Base-by-base conservation (phyloP, 2,888 invertebrate genomes). In the Cheilosia vulpina region DNA sequence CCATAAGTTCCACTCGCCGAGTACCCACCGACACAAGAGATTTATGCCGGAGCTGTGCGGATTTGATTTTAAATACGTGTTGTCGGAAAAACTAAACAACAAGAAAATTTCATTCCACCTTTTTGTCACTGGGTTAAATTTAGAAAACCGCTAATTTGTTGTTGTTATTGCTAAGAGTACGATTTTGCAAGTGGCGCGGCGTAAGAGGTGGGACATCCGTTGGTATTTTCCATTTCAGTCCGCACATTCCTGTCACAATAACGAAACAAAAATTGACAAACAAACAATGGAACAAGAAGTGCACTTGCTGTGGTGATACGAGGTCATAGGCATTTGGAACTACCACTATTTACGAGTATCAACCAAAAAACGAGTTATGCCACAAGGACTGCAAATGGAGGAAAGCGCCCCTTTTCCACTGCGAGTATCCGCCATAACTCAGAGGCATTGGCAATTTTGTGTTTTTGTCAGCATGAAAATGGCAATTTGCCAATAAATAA, bases 401-500 rank as follows among this genome's bases (percentile, higher is more conserved):
- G 13, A 24, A 52, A 24, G 52, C 47, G 21, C 53, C 57, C 68
- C 68, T 38, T 38, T 13, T 66, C 50, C 69, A 72, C 58, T 66
- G 9, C 31, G 31, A 9, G 31, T 31, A 41, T 57, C 62, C 68
- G 27, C 31, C 83, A 73, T 73, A 79, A 69, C 73, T 80, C 75
- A 57, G 24, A 78, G 75, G 60, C 84, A 75, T 80, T 73, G 79
- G 75, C 69, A 72, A 85, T 76, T 81, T 85, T 81, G 84, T 84
- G 71, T 84, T 80, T 84, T 84, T 84, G 84, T 79, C 65, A 80
- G 84, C 69, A 80, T 84, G 71, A 60, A 75, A 47, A 43, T 84
- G 85, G 85, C 85, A 81, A 41, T 17, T 15, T 80, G 85, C 85
- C 85, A 85, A 71, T 81, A 63, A 81, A 85, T 77, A 85, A 85